These are phyloP conservation scores for Platorchestia sp. DNA, from an alignment of 1,140 invertebrate species.

Conservation along the genomic window DNA sequence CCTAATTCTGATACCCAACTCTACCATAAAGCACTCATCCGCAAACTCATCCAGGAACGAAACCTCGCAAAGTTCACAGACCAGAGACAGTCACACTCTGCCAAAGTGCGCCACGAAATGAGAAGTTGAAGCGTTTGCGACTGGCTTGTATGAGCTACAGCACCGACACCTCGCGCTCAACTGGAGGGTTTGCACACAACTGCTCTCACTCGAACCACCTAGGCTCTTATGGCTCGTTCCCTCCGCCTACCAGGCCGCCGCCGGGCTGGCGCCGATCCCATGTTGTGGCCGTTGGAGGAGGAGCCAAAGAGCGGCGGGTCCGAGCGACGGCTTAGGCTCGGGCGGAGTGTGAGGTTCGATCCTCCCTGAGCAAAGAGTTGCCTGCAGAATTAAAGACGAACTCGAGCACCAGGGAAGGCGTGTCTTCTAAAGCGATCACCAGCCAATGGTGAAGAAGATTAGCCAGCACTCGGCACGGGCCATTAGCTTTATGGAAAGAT, in stretches of 20 bases:
- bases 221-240: neutral
- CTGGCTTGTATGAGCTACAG: neutral
- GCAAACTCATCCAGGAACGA: neutral
- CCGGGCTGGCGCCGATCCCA: neutral
- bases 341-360: conserved; percentile 42
- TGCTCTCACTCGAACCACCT: no score
- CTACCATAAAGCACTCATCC: neutral
- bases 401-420: neutral
- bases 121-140: no score
- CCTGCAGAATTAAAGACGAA: conserved; percentile 25
- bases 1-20: neutral
- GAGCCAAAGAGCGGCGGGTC: conserved; percentile 14
- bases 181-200: neutral
- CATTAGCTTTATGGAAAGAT: conserved; percentile 68
- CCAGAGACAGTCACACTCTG: neutral
- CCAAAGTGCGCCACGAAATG: neutral
- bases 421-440: conserved; percentile 39
- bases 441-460: conserved; percentile 65
- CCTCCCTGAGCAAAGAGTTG: neutral
- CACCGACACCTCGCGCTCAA: neutral
- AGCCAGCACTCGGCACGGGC: conserved; percentile 67
- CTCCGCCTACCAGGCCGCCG: neutral
- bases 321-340: neutral
- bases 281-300: neutral
- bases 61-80: neutral